Conservation (phyloP, 2,797 vertebrate genomes). For the Craterocephalus amniculus region DNA sequence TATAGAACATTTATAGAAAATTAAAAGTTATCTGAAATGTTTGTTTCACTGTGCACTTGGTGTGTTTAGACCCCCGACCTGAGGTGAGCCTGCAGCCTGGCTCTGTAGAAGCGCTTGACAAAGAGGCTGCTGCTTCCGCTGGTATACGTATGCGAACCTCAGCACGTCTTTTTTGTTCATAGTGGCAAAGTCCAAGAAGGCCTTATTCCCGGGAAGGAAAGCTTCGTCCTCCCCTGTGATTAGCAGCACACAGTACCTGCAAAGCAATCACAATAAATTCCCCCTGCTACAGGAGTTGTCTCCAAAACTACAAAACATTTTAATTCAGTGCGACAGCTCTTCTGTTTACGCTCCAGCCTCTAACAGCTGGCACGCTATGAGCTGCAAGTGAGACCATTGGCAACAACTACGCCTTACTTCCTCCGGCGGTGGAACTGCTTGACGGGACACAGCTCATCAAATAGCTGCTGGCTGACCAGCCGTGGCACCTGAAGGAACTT, state of each 20-base stretch:
- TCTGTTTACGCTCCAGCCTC: neutral
- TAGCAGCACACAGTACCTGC: conserved; percentile 93
- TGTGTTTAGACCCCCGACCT: conserved; percentile 66
- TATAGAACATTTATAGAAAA: neutral
- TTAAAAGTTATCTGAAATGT: neutral
- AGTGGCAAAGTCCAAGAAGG: conserved; percentile 91
- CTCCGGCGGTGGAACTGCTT: conserved; percentile 93
- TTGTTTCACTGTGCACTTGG: conserved; percentile 5
- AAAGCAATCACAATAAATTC: conserved; percentile 4
- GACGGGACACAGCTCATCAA: conserved; percentile 94
- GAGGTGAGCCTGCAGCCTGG: conserved; percentile 72
- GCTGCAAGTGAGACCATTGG: neutral
- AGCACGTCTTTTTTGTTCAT: conserved; percentile 90
- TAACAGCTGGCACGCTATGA: neutral
- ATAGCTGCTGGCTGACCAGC: conserved; percentile 92
- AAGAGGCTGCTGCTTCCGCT: conserved; percentile 87
- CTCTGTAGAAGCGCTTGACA: conserved; percentile 84
- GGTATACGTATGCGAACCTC: conserved; percentile 91
- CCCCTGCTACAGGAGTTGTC: neutral
- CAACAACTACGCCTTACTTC: conserved; percentile 62
- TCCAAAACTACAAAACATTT: neutral
- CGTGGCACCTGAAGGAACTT: conserved; percentile 93
- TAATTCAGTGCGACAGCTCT: neutral
- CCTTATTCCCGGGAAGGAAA: conserved; percentile 82
- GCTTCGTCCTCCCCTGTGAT: conserved; percentile 86